A percentile compares a stretch with the other conserved stretches of the same genome.
Conservation (phyloP, 2,888 invertebrate genomes). For the Platerodrilus igneus region DNA sequence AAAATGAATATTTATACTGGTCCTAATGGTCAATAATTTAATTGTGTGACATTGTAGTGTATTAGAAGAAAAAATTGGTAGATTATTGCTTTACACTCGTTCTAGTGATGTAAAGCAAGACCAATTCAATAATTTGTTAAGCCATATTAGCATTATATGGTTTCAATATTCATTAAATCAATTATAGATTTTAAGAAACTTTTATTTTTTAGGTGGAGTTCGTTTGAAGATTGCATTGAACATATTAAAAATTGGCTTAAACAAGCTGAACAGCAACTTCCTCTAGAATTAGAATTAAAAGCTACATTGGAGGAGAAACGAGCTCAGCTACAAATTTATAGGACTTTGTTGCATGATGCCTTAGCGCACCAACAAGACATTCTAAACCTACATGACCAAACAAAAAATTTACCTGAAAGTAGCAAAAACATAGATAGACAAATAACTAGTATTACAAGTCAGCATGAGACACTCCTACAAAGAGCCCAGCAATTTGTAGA, state of each 20-base stretch:
- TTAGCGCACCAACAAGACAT: conserved; percentile 81
- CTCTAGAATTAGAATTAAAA: conserved; percentile 73
- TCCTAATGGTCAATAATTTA: too few relatives aligned
- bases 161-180: neutral
- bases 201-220: conserved; percentile 80
- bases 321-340: conserved; percentile 78
- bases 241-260: conserved; percentile 75
- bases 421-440: conserved; percentile 70
- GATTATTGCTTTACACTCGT: too few relatives aligned
- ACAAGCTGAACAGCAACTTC: conserved; percentile 68
- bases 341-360: conserved; percentile 77
- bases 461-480: conserved; percentile 66
- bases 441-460: conserved; percentile 63
- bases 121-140: too few relatives aligned
- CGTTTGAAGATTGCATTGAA: conserved; percentile 82
- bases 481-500: conserved; percentile 74
- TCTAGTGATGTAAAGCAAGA: too few relatives aligned
- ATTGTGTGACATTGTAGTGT: too few relatives aligned
- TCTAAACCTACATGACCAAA: conserved; percentile 73
- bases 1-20: too few relatives aligned
- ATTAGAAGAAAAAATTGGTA: too few relatives aligned
- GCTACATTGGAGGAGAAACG: conserved; percentile 89
- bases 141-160: neutral
- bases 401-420: conserved; percentile 73
- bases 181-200: conserved; percentile 9